A percentile compares a stretch with the other conserved stretches of the same genome.
Conservation (phyloP, 2,797 vertebrate species). For the Craterocephalus amniculus region DNA sequence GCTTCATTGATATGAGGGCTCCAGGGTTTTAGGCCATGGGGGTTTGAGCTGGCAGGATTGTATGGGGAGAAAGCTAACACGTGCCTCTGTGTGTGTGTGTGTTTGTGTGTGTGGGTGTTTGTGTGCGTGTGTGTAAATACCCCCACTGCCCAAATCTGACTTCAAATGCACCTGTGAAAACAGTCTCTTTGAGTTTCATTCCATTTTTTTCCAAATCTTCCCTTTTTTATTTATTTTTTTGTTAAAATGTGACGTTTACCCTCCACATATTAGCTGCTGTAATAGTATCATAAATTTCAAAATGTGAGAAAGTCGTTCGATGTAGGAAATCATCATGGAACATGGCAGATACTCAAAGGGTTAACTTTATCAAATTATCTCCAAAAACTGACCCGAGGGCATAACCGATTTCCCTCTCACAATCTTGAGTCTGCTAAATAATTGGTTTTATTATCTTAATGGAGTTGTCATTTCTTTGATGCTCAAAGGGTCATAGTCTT, state of each 20-base stretch:
- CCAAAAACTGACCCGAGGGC: constrained; percentile 35
- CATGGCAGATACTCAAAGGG: constrained; percentile 1
- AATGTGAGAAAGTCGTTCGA: no score
- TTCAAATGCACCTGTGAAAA: constrained; percentile 35
- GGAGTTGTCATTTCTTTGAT: constrained; percentile 56
- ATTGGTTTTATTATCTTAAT: constrained; percentile 47
- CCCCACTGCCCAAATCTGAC: constrained; percentile 14
- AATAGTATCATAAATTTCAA: neutral
- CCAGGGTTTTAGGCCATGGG: constrained; percentile 53
- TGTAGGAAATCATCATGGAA: constrained; percentile 6
- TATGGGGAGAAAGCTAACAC: constrained; percentile 23
- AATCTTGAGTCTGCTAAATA: constrained; percentile 44
- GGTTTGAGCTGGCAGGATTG: constrained; percentile 25
- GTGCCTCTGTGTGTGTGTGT: constrained; percentile 13
- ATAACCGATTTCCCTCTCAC: constrained; percentile 19
- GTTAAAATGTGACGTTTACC: neutral
- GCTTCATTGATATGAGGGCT: constrained; percentile 62
- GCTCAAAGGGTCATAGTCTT: constrained; percentile 26
- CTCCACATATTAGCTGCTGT: neutral
- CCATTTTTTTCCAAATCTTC: neutral
- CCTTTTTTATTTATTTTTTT: neutral
- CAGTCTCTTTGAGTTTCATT: neutral
- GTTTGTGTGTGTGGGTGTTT: constrained; percentile 23
- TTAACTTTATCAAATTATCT: constrained; percentile 26
- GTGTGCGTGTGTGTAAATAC: constrained; percentile 26